These are phyloP conservation scores for Phaenicophaeus curvirostris DNA, from an alignment of 2,797 vertebrate genomes.

Conservation along the genomic window DNA sequence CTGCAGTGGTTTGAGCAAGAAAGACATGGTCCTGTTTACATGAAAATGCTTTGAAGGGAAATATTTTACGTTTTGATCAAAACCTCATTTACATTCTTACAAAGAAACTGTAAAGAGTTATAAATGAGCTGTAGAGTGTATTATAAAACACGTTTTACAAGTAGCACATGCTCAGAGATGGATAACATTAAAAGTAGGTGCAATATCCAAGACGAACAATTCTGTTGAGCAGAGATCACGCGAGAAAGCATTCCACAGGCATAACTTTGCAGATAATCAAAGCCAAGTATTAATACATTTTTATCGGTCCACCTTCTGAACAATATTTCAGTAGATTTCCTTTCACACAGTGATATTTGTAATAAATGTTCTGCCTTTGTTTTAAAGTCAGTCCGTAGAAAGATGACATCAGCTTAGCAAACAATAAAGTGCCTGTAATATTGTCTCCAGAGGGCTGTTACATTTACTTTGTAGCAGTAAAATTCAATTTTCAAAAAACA, in stretches of 20 bases:
- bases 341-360: conserved; percentile 96
- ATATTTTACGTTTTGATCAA: conserved; percentile 64
- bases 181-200: conserved; percentile 50
- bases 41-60: conserved; percentile 60
- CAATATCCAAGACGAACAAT: conserved; percentile 65
- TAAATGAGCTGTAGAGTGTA: conserved; percentile 68
- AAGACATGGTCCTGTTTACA: conserved; percentile 5
- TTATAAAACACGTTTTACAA: conserved; percentile 63
- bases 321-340: conserved; percentile 93
- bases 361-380: conserved; percentile 96
- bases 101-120: conserved; percentile 51
- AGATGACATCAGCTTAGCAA: conserved; percentile 98
- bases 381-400: conserved; percentile 89
- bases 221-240: conserved; percentile 65
- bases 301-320: conserved; percentile 88
- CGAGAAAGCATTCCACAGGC: conserved; percentile 71
- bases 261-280: conserved; percentile 82
- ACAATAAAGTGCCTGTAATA: conserved; percentile 97
- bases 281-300: conserved; percentile 78
- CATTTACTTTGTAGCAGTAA: conserved; percentile 94
- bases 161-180: conserved; percentile 63
- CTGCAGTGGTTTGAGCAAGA: background rate
- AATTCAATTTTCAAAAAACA: conserved; percentile 91
- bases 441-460: conserved; percentile 91
- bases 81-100: conserved; percentile 66